Percentiles rank a stretch among this genome's conserved stretches.
Conservation (phyloP, 2,113 vertebrate species). For the Steatornis caripensis region DNA sequence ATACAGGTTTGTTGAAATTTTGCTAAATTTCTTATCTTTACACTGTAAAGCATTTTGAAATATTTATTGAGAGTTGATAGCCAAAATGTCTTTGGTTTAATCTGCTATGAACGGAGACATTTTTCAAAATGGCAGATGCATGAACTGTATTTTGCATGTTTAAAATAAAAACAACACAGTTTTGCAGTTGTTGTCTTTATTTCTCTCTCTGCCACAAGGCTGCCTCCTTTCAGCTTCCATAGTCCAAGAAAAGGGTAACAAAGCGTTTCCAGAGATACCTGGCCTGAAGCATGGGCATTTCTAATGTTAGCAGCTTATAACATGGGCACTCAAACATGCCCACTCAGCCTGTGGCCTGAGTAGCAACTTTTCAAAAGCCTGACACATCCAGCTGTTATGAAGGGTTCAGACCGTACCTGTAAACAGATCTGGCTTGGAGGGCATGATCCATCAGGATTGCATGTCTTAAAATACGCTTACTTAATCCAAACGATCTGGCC, state of each 20-base stretch:
- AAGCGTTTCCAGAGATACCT: neutral
- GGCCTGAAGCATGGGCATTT: neutral
- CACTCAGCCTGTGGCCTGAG: neutral
- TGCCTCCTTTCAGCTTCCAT: slow-evolving; percentile 6
- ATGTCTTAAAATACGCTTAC: neutral
- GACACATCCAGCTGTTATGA: neutral
- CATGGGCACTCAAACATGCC: neutral
- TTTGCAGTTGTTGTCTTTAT: slow-evolving; percentile 76
- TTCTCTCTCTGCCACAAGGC: slow-evolving; percentile 59
- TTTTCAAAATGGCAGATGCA: slow-evolving; percentile 84
- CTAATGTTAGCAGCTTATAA: neutral
- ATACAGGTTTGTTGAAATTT: slow-evolving; percentile 92
- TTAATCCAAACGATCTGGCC: neutral
- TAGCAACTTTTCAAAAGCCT: neutral
- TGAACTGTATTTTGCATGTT: slow-evolving; percentile 96
- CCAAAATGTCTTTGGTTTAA: slow-evolving; percentile 77
- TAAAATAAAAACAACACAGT: slow-evolving; percentile 76
- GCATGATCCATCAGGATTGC: neutral
- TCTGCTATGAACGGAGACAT: slow-evolving; percentile 73
- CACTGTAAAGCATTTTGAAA: slow-evolving; percentile 90
- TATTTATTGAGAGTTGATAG: slow-evolving; percentile 75
- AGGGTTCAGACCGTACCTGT: neutral
- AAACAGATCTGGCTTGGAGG: neutral
- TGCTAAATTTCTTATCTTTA: slow-evolving; percentile 95
- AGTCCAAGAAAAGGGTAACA: neutral